Evolutionary conservation across 2,113 vertebrate species (phyloP), one percentile per base, ranked within the genome.

Genomic region (Panurus biarmicus): DNA sequence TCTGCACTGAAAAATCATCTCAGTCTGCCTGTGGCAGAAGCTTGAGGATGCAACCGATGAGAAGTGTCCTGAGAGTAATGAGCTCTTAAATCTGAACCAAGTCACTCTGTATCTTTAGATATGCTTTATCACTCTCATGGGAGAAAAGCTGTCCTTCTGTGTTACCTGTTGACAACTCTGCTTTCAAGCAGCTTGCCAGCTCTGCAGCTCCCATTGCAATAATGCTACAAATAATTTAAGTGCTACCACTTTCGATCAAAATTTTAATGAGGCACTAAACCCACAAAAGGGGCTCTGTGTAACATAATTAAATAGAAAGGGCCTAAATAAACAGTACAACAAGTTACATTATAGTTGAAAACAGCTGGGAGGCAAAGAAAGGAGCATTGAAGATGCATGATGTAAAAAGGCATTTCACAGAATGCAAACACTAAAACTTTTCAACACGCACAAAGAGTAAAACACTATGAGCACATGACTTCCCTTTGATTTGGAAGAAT

Each of bases 371-470:
- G 82, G 89, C 84, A 93, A 97, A 97, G 94, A 95, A 91, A 96
- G 93, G 88, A 95, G 85, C 84, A 81, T 53, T 92, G 87, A 65
- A 76, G 76, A 82, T 42, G 66, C 50, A 79, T 74, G 6, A 65
- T 79, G 94, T 89, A 95, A 91, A 97, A 92, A 91, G 80, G 97
- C 95, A 96, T 98, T 95, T 97, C 97, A 97, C 96, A 96, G 97
- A 97, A 96, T 75, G 95, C 95, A 97, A 93, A 97, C 90, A 92
- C 94, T 95, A 73, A 85, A 95, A 92, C 94, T 92, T 94, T 81
- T 96, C 95, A 93, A 93, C 65, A 94, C 73, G 12, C 91, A 95
- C 87, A 29, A 90, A 93, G 71, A 66, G 85, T 81, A 92, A 95
- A 93, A 92, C 73, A 58, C 87, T 90, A 94, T 4, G 2, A 91